phyloP scores from a whole-genome alignment of 1,140 invertebrate genomes.

The Asbolus verrucosus region DNA sequence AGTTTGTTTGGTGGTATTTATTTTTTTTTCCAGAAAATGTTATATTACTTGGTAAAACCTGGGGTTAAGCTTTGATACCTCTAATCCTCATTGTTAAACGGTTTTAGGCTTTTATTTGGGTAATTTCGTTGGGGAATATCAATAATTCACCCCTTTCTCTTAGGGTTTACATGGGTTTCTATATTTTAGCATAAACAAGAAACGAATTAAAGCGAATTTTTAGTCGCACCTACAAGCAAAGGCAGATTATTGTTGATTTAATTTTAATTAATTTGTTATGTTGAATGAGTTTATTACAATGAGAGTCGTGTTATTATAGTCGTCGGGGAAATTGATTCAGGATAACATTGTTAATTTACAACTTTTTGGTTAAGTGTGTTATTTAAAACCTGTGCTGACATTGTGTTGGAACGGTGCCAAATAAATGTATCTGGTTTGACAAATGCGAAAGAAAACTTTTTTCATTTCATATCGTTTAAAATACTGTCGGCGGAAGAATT shows the following conservation, averaged over 20 bases:
- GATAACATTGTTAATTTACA: constrained; percentile 24
- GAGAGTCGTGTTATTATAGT: background rate
- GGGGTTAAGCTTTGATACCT: constrained; percentile 14
- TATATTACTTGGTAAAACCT: background rate
- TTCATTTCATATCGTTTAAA: constrained; percentile 39
- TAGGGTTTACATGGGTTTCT: constrained; percentile 33
- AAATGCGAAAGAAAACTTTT: constrained; percentile 39
- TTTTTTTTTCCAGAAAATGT: no score
- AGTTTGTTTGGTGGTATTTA: no score
- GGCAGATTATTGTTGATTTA: background rate
- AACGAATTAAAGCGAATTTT: background rate
- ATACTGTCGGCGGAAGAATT: constrained; percentile 38
- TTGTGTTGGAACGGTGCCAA: constrained; percentile 28
- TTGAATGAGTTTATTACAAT: background rate
- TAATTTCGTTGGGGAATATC: constrained; percentile 32
- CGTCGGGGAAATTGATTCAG: background rate
- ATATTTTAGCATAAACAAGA: constrained; percentile 23
- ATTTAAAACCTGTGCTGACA: constrained; percentile 37
- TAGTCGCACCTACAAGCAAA: background rate
- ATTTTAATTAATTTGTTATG: constrained; percentile 17
- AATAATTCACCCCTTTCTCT: constrained; percentile 30
- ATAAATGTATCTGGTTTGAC: constrained; percentile 39
- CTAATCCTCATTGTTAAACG: constrained; percentile 32
- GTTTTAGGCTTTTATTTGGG: constrained; percentile 30
- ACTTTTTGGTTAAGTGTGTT: constrained; percentile 32